Conservation (phyloP, 2,888 invertebrate species). For the Stenoptilia bipunctidactyla region DNA sequence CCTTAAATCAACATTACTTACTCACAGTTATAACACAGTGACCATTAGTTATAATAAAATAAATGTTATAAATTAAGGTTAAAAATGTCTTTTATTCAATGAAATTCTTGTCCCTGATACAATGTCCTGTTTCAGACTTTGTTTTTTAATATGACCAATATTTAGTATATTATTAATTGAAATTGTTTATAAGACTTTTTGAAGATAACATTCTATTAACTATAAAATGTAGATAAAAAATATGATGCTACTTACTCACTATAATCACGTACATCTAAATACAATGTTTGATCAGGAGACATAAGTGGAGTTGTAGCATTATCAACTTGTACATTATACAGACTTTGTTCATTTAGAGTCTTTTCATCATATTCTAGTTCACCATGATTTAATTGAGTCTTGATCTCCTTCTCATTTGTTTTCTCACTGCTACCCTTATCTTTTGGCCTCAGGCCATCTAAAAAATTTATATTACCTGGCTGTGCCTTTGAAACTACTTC, state of each 20-base stretch:
- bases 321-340: slow-evolving; percentile 56
- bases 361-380: slow-evolving; percentile 30
- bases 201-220: too few species aligned
- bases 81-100: too few species aligned
- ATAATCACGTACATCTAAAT: slow-evolving; percentile 58
- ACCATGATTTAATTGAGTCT: too few species aligned
- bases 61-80: too few species aligned
- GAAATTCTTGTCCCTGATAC: slow-evolving; percentile 6
- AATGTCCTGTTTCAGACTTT: too few species aligned
- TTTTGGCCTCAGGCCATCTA: slow-evolving; percentile 47
- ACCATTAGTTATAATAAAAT: too few species aligned
- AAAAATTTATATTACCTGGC: slow-evolving; percentile 43
- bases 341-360: slow-evolving; percentile 54
- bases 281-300: slow-evolving; percentile 57
- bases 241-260: slow-evolving; percentile 50
- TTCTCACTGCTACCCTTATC: slow-evolving; percentile 10
- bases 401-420: slow-evolving; percentile 11
- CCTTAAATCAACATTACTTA: too few species aligned
- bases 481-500: slow-evolving; percentile 36
- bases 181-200: too few species aligned
- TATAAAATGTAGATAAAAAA: too few species aligned
- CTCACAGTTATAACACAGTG: too few species aligned
- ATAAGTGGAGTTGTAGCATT: slow-evolving; percentile 56
- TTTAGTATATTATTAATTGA: too few species aligned
- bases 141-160: too few species aligned